A percentile compares a stretch with the other conserved stretches of the same genome.
These are phyloP conservation scores for Danaus chrysippus DNA, from an alignment of 2,888 invertebrate genomes.

Conservation along the genomic window DNA sequence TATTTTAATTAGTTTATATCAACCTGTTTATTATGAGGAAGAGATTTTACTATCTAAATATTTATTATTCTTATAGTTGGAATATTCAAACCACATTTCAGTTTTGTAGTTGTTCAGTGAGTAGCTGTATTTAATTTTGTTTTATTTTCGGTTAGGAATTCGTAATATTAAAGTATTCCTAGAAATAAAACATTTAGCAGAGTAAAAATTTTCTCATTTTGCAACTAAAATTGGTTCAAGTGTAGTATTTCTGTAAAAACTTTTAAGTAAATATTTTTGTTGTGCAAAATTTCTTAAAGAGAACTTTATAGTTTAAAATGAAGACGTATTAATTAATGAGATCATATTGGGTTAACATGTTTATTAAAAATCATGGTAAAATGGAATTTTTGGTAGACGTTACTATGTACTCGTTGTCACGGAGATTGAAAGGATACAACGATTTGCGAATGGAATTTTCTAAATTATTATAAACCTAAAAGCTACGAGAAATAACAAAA, in stretches of 20 bases:
- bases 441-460: background rate
- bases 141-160: conserved; percentile 20
- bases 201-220: conserved; percentile 29
- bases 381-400: too few species aligned
- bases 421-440: conserved; percentile 4
- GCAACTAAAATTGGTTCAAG: conserved; percentile 31
- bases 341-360: too few species aligned
- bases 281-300: background rate
- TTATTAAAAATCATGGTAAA: too few species aligned
- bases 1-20: too few species aligned
- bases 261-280: conserved; percentile 5
- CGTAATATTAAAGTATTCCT: conserved; percentile 20
- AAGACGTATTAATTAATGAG: background rate
- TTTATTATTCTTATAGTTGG: too few species aligned
- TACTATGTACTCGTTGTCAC: conserved; percentile 1
- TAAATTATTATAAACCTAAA: conserved; percentile 3
- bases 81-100: too few species aligned
- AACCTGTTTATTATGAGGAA: too few species aligned
- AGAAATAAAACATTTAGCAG: conserved; percentile 28
- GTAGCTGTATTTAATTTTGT: background rate
- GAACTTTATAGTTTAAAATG: conserved; percentile 2
- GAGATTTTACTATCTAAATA: too few species aligned
- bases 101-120: too few species aligned
- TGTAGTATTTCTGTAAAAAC: conserved; percentile 15
- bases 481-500: conserved; percentile 1